Percentiles rank a stretch among this genome's conserved stretches.
These are phyloP conservation scores for Microctenopoma lineatum DNA, from an alignment of 2,797 vertebrate genomes.

Conservation along the genomic window DNA sequence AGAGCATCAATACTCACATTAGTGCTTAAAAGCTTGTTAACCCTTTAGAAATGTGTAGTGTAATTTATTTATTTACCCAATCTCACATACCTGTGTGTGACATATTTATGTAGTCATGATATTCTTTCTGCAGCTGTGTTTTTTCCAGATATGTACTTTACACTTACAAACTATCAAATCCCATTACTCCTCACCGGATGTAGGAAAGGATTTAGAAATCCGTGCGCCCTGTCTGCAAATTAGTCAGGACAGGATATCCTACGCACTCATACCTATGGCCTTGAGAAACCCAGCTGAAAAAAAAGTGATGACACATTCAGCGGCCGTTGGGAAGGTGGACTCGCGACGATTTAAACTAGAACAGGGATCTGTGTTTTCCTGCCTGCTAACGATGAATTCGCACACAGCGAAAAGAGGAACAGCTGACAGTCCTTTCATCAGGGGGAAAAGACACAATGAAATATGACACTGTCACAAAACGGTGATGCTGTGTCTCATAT, in stretches of 20 bases:
- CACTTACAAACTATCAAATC: conserved; percentile 30
- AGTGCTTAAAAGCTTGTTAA: no score
- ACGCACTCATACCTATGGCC: conserved; percentile 43
- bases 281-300: conserved; percentile 40
- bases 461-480: conserved; percentile 56
- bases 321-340: conserved; percentile 15
- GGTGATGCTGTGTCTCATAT: no score
- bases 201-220: conserved; percentile 52
- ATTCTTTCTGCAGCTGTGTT: conserved; percentile 28
- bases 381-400: conserved; percentile 33
- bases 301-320: conserved; percentile 39
- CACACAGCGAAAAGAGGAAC: conserved; percentile 34
- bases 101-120: neutral
- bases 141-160: conserved; percentile 20
- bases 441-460: conserved; percentile 44
- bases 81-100: no score
- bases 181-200: conserved; percentile 39
- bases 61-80: no score
- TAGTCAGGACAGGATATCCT: conserved; percentile 65
- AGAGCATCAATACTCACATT: conserved; percentile 12
- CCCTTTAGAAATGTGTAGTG: no score
- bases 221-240: conserved; percentile 27
- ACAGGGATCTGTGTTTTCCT: conserved; percentile 48
- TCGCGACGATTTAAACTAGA: conserved; percentile 43
- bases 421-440: conserved; percentile 58